Conservation (phyloP, 2,888 invertebrate genomes). For the Creontiades dilutus region DNA sequence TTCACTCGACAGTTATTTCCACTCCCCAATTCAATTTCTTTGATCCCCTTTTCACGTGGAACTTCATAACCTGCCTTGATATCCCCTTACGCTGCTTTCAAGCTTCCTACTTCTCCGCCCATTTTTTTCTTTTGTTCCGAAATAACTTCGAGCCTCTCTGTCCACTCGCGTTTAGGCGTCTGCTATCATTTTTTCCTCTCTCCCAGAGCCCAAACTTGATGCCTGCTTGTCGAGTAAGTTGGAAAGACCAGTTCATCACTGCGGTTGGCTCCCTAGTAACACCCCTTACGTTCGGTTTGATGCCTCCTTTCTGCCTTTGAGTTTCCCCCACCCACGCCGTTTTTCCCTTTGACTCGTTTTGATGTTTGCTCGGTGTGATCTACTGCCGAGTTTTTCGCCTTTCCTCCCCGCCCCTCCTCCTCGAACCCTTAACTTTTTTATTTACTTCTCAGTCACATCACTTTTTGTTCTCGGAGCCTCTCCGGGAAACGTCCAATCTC, state of each 20-base stretch:
- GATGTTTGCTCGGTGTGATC: constrained; percentile 69
- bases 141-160: constrained; percentile 1
- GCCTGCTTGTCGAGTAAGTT: constrained; percentile 63
- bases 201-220: constrained; percentile 53
- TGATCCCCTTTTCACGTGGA: background rate
- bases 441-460: constrained; percentile 68
- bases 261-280: constrained; percentile 18
- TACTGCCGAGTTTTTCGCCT: constrained; percentile 56
- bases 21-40: constrained; percentile 5
- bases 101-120: background rate
- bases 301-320: constrained; percentile 29
- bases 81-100: background rate
- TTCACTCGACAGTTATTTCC: background rate
- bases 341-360: constrained; percentile 71
- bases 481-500: constrained; percentile 69
- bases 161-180: constrained; percentile 41
- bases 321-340: constrained; percentile 38
- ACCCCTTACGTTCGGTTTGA: constrained; percentile 38
- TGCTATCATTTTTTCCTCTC: background rate
- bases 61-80: constrained; percentile 31
- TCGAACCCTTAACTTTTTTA: constrained; percentile 62
- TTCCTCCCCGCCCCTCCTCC: constrained; percentile 4
- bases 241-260: constrained; percentile 67
- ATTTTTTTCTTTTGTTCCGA: constrained; percentile 38
- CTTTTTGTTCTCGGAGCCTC: constrained; percentile 43